Evolutionary conservation across 2,797 vertebrate genomes (phyloP).

Genomic region (Cirrhinus mrigala): DNA sequence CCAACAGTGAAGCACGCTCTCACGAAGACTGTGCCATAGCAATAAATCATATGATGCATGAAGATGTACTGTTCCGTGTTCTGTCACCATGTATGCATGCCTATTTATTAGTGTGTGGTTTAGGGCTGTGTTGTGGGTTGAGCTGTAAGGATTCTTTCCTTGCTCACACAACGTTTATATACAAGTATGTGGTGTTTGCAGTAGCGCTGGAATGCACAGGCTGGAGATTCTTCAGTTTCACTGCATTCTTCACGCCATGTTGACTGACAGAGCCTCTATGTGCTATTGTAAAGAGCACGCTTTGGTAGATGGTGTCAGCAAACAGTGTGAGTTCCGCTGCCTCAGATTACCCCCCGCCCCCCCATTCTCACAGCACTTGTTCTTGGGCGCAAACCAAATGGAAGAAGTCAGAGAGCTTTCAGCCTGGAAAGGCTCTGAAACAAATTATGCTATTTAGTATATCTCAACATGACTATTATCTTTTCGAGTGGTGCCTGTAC

Average conservation of each 20-base stretch:
- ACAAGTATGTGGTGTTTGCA: conserved; percentile 78
- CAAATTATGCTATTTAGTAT: not conserved
- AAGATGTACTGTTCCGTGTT: conserved; percentile 2
- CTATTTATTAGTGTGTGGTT: conserved; percentile 22
- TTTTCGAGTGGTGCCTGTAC: not conserved
- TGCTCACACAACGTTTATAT: conserved; percentile 73
- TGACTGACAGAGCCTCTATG: conserved; percentile 69
- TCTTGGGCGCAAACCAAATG: not conserved
- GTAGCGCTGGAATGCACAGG: conserved; percentile 74
- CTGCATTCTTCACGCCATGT: conserved; percentile 76
- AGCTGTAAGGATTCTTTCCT: conserved; percentile 25
- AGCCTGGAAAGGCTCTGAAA: not conserved
- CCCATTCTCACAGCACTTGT: conserved; percentile 29
- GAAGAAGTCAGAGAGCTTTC: not conserved
- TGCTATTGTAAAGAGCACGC: conserved; percentile 77
- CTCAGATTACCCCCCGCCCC: conserved; percentile 50
- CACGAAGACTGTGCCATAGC: conserved; percentile 12
- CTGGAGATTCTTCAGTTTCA: conserved; percentile 77
- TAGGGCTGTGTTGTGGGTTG: not conserved
- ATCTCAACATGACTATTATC: not conserved
- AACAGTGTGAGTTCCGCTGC: conserved; percentile 66
- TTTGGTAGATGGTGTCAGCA: conserved; percentile 76
- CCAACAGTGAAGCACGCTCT: conserved; percentile 21
- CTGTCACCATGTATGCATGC: not conserved
- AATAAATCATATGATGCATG: conserved; percentile 21